These are phyloP conservation scores for Ariopsis seemanni DNA, from an alignment of 2,113 vertebrate species.

Conservation along the genomic window DNA sequence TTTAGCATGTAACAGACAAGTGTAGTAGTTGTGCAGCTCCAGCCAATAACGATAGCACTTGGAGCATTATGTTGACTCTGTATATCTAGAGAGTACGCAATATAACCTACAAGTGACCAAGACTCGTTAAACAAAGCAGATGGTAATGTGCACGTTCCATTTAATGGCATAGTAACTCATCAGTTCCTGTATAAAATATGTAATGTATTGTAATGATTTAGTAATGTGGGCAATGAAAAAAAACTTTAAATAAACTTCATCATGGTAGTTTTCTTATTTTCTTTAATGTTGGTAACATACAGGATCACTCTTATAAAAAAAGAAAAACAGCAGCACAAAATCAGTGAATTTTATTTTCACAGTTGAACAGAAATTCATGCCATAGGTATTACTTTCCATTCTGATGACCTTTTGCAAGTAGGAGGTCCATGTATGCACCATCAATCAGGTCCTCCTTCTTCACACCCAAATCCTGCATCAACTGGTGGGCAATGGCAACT, in stretches of 20 bases:
- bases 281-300: neutral
- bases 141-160: neutral
- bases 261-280: neutral
- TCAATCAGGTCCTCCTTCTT: constrained; percentile 71
- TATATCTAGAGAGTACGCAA: neutral
- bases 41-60: neutral
- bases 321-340: neutral
- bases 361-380: neutral
- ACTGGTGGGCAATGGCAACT: constrained; percentile 65
- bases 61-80: neutral
- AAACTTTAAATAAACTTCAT: neutral
- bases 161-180: neutral
- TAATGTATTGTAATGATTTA: neutral
- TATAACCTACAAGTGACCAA: neutral
- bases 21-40: neutral
- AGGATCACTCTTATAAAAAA: neutral
- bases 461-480: constrained; percentile 78
- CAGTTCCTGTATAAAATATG: neutral
- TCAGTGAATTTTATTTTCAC: neutral
- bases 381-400: constrained; percentile 35
- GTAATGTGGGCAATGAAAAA: neutral
- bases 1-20: neutral
- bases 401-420: constrained; percentile 55
- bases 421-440: constrained; percentile 80
- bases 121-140: neutral